Base-by-base conservation (phyloP, 1,140 invertebrate genomes). In the Acromyrmex heyeri region DNA sequence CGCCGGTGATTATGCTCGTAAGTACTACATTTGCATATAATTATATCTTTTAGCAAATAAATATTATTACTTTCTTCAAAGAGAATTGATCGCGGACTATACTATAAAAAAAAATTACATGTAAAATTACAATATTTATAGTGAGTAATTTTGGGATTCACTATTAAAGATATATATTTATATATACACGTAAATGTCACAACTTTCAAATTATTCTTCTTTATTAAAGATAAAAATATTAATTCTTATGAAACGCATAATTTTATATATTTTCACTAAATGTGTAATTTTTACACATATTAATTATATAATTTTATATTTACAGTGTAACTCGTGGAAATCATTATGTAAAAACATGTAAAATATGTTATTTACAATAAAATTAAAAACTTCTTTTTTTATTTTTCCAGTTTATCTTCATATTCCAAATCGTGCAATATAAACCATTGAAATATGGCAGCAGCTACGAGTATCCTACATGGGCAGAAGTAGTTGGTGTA, bases 401-500 rank as follows among this genome's bases (percentile, higher is more conserved):
- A 27, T 72, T 85, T 7, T 88, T 88, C 44, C 91, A 98, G 97
- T 96, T 96, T 16, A 97, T 98, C 50, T 96, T 98, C 57, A 91
- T 97, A 14, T 97, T 97, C 91, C 97, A 97, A 91, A 95, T 97
- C 57, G 92, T 97, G 3, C 95, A 97, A 86, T 97, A 97, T 82
- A 93, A 96, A 86, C 97, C 97, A 12, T 92, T 98, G 18, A 96
- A 95, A 30, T 97, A 97, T 87, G 96, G 96, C 30, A 95, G 95
- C 38, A 95, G 94, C 24, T 98, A 98, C 92, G 94, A 96, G 44
- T 98, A 97, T 93, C 97, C 97, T 2, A 91, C 94, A n/a, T 98
- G 97, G 97, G 97, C 97, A 2, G 96, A 98, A 87, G 93, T 96
- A n/a, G 95, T 98, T 81, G 97, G 97, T 0, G 96, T 97, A 91